Evolutionary conservation across 2,888 invertebrate species (phyloP).

Genomic region (Stenoptilia bipunctidactyla): DNA sequence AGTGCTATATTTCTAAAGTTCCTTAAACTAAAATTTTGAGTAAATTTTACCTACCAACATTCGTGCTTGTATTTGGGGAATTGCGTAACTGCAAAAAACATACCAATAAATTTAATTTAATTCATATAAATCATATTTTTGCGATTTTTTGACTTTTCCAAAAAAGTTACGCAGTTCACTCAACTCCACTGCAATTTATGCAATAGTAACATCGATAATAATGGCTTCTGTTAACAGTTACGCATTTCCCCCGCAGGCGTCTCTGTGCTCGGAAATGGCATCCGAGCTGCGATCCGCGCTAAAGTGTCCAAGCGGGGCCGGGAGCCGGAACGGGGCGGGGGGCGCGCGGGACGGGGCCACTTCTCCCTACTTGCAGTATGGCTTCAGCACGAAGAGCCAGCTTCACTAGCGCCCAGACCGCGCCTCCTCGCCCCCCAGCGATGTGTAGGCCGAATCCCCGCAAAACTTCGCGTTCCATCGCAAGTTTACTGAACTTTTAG

Average conservation of each 20-base stretch:
- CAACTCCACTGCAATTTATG: not conserved
- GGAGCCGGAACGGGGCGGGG: conserved; percentile 32
- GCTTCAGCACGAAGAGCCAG: conserved; percentile 70
- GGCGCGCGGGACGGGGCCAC: conserved; percentile 63
- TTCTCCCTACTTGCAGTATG: conserved; percentile 75
- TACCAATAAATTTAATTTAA: no score
- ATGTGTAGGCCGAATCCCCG: conserved; percentile 38
- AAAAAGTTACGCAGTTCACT: not conserved
- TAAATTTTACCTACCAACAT: no score
- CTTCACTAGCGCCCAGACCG: conserved; percentile 58
- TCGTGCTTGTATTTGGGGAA: not conserved
- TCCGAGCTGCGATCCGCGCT: conserved; percentile 78
- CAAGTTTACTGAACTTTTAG: not conserved
- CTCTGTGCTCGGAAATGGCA: conserved; percentile 80
- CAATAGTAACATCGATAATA: no score
- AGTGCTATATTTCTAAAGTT: conserved; percentile 14
- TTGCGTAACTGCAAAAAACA: not conserved
- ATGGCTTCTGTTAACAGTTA: not conserved
- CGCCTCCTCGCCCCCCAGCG: conserved; percentile 59
- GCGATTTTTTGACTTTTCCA: no score
- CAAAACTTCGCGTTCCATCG: not conserved
- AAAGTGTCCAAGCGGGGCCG: conserved; percentile 73
- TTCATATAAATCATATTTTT: no score
- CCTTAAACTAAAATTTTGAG: no score
- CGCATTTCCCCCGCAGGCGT: conserved; percentile 60